These are phyloP conservation scores for Ophioninae sp. DNA, from an alignment of 2,888 invertebrate species.

Conservation along the genomic window DNA sequence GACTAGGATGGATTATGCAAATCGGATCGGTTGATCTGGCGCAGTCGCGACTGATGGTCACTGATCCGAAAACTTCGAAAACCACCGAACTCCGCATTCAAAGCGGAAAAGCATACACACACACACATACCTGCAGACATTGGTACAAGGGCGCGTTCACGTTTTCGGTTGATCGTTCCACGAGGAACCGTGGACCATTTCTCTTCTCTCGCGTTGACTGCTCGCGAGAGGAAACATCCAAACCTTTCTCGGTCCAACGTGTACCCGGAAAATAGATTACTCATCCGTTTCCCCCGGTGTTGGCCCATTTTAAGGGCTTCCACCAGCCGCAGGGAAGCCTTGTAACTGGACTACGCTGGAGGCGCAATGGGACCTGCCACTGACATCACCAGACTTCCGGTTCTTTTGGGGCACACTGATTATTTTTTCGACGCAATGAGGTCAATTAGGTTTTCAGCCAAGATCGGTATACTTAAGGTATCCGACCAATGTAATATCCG, in stretches of 20 bases:
- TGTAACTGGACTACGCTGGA: background rate
- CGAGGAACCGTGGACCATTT: slow-evolving; percentile 46
- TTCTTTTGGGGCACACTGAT: background rate
- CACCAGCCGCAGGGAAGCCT: background rate
- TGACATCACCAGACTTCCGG: background rate
- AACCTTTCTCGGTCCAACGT: slow-evolving; percentile 18
- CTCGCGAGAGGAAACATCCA: slow-evolving; percentile 33
- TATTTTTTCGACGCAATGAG: background rate
- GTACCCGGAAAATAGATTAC: slow-evolving; percentile 21
- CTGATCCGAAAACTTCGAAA: slow-evolving; percentile 59
- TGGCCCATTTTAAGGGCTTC: slow-evolving; percentile 7
- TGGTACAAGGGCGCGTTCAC: slow-evolving; percentile 18
- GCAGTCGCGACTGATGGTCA: slow-evolving; percentile 32
- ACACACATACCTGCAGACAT: background rate
- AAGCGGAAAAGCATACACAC: slow-evolving; percentile 10
- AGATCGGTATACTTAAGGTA: too few species aligned
- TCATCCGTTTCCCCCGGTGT: slow-evolving; percentile 16
- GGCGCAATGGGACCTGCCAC: background rate
- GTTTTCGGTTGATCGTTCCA: slow-evolving; percentile 33
- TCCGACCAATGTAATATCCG: too few species aligned
- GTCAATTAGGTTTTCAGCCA: too few species aligned
- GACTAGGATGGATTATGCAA: slow-evolving; percentile 40
- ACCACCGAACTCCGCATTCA: slow-evolving; percentile 26
- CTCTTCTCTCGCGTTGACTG: slow-evolving; percentile 31
- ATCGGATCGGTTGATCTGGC: slow-evolving; percentile 35